Base-by-base conservation (phyloP, 2,797 vertebrate species). In the Emydoidea blandingii region DNA sequence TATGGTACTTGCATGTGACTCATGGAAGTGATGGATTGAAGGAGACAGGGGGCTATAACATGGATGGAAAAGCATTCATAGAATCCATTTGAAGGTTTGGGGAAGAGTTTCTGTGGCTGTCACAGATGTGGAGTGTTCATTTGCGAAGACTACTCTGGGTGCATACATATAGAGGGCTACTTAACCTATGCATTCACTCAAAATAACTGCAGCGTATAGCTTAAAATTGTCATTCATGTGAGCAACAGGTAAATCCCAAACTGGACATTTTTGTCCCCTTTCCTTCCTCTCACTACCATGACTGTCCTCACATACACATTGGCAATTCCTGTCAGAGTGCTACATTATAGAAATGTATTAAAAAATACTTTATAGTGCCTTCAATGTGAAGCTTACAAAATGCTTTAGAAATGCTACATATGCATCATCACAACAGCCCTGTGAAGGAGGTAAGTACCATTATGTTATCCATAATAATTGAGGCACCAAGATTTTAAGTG, bases 1-100 rank as follows among this genome's bases (percentile, higher is more conserved):
- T 80, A 85, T 49, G 92, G 94, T 53, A 37, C 76, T 79, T 87
- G 57, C 56, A 50, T 54, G 79, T 96, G 94, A 96, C 53, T 96
- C n/a, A 83, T 52, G 49, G 37, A 57, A 80, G 44, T 87, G 85
- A 49, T n/a, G 76, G 76, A 62, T 65, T 90, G 52, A 89, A 95
- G 93, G 83, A 91, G 79, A 79, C 78, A 89, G 56, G 84, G 29
- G 95, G 25, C 68, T 88, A 68, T 4, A 91, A 52, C 47, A 81
- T 54, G 44, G 84, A 65, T 19, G 76, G 86, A 88, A 82, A 96
- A 95, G 68, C 44, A 88, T 91, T 87, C 34, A 49, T 3, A 34
- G 91, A 27, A 86, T 83, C 90, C 82, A 82, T 15, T 79, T 68
- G 62, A 41, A 87, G 50, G 89, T 41, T 4, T 88, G 52, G 62